phyloP scores from a whole-genome alignment of 1,140 invertebrate genomes.

The Tetramorium parvispinum region DNA sequence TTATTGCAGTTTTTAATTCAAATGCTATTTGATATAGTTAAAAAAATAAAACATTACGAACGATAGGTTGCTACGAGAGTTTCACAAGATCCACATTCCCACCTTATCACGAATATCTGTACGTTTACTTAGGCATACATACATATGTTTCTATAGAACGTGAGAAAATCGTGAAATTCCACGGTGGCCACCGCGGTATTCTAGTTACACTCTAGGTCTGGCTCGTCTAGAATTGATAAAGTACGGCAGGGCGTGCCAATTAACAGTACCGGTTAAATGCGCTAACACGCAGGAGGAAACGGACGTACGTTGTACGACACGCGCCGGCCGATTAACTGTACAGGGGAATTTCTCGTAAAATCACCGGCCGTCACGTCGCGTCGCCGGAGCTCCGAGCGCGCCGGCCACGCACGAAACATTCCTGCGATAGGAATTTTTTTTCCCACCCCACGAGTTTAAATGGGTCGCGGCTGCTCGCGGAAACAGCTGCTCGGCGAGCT shows the following conservation, averaged over 20 bases:
- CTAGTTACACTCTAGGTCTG: not conserved
- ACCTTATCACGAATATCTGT: not conserved
- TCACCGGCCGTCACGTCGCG: slow-evolving; percentile 29
- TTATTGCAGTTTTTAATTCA: not conserved
- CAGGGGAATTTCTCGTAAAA: slow-evolving; percentile 70
- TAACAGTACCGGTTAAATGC: slow-evolving; percentile 42
- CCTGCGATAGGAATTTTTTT: slow-evolving; percentile 62
- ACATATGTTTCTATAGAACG: not conserved
- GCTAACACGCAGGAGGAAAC: slow-evolving; percentile 12
- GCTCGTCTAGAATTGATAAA: not conserved
- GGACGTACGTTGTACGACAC: not conserved
- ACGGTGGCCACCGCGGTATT: not conserved
- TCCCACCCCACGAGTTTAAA: slow-evolving; percentile 36
- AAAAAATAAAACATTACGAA: not conserved
- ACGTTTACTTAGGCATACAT: not conserved
- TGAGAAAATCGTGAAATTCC: slow-evolving; percentile 9
- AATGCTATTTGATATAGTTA: not conserved
- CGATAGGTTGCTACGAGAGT: not conserved
- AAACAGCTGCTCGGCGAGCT: slow-evolving; percentile 46
- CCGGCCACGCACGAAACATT: slow-evolving; percentile 53
- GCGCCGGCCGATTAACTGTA: slow-evolving; percentile 69
- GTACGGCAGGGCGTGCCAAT: slow-evolving; percentile 7
- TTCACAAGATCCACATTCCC: not conserved
- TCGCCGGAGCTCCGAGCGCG: not conserved
- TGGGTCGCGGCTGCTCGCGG: slow-evolving; percentile 17